Evolutionary conservation across 2,113 vertebrate species (phyloP), one percentile per base, ranked within the genome.

Genomic region (Chloropsis hardwickii): DNA sequence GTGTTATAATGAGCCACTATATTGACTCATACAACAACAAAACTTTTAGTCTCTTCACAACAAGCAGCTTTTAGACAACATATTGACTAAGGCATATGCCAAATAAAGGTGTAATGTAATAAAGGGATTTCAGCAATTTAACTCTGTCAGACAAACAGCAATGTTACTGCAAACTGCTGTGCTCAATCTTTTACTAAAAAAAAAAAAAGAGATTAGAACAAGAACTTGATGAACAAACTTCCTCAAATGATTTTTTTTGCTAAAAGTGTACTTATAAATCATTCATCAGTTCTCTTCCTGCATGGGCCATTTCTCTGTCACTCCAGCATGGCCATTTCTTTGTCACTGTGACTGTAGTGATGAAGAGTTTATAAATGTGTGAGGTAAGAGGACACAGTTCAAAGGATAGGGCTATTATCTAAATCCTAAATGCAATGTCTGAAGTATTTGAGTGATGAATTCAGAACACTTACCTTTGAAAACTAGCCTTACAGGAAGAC

Each of bases 11-110:
- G 78, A 93, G 28, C 84, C 29, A 71, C 91, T 91, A 79, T 12
- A 10, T 28, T 60, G 60, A 73, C 67, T 92, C 9, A 1, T 58
- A 42, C 33, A 40, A 62, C 53, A 89, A 72, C 27, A 72, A 72
- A 92, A 95, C 62, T 94, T 96, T 85, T 27, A 89, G 78, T 58
- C 73, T 72, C 65, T 79, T 72, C 54, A 67, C 70, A 57, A 77
- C 78, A 84, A 86, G 44, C 44, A 85, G 83, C 89, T 92, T 92
- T 95, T 92, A 94, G 78, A 42, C 14, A 33, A 79, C 53, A 65
- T 85, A 67, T 39, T 48, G 77, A 72, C 65, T 44, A 65, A 88
- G 21, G 40, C 47, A 4, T 42, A 45, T 35, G 39, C 53, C 81
- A 91, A 84, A 86, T 44, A 84, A 95, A 95, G 57, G 73, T 89